These are phyloP conservation scores for Tholera decimalis DNA, from an alignment of 2,888 invertebrate genomes.

Conservation along the genomic window DNA sequence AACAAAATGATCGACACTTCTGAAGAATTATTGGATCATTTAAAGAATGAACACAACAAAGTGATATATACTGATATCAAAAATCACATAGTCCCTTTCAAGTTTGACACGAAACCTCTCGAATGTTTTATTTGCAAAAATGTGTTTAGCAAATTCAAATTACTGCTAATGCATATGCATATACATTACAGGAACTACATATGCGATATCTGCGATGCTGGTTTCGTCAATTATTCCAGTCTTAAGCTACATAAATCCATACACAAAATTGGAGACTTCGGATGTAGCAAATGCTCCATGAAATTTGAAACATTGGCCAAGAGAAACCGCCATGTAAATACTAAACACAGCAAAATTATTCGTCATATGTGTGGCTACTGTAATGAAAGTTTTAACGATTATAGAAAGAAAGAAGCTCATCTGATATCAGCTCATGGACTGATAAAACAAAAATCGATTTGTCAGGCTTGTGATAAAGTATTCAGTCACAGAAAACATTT, in stretches of 20 bases:
- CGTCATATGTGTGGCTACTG: conserved; percentile 77
- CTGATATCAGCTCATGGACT: conserved; percentile 76
- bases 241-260: conserved; percentile 69
- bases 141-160: conserved; percentile 39
- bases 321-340: conserved; percentile 67
- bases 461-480: conserved; percentile 84
- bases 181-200: conserved; percentile 72
- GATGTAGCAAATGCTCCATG: conserved; percentile 70
- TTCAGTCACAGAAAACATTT: conserved; percentile 86
- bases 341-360: conserved; percentile 65
- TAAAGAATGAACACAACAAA: conserved; percentile 67
- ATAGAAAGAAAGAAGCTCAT: conserved; percentile 80
- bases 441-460: conserved; percentile 71
- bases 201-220: conserved; percentile 74
- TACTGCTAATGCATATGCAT: conserved; percentile 53
- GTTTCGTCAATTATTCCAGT: conserved; percentile 74
- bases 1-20: conserved; percentile 50
- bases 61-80: conserved; percentile 67
- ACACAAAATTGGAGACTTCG: conserved; percentile 74
- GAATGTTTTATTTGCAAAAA: conserved; percentile 46
- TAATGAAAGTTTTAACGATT: conserved; percentile 78
- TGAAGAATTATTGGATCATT: conserved; percentile 69
- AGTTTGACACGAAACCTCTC: conserved; percentile 29
- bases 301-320: conserved; percentile 70
- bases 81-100: conserved; percentile 73